phyloP scores from a whole-genome alignment of 2,888 invertebrate species.

The Dryadula phaetusa region DNA sequence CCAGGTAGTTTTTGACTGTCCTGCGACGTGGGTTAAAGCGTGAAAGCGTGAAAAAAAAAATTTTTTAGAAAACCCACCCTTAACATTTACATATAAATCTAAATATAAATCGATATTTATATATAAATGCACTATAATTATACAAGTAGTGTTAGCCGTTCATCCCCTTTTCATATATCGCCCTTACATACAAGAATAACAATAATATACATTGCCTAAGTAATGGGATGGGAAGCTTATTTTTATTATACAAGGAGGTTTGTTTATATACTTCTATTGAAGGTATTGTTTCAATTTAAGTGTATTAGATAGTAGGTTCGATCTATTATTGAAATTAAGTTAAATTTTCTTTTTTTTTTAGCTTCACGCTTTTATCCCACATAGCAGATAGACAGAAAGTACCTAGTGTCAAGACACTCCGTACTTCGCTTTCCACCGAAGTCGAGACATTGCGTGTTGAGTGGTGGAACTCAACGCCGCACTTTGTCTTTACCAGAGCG shows the following conservation, averaged over 20 bases:
- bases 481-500: too few relatives aligned
- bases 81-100: not conserved
- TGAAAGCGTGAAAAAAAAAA: too few relatives aligned
- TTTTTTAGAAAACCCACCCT: not conserved
- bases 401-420: not conserved
- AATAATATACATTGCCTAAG: not conserved
- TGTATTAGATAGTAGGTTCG: too few relatives aligned
- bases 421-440: too few relatives aligned
- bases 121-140: not conserved
- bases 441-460: too few relatives aligned
- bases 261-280: not conserved
- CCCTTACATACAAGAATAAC: not conserved
- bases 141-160: not conserved
- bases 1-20: too few relatives aligned
- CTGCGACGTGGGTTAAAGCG: too few relatives aligned
- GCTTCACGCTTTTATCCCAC: too few relatives aligned
- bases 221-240: not conserved
- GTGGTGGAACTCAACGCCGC: too few relatives aligned
- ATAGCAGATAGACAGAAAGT: not conserved
- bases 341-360: too few relatives aligned
- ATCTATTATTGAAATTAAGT: too few relatives aligned
- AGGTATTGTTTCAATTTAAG: too few relatives aligned
- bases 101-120: not conserved
- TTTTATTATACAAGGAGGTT: not conserved
- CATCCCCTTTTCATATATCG: constrained; percentile 1